phyloP scores from a whole-genome alignment of 2,888 invertebrate species.

The Chalcosyrphus nemorum region DNA sequence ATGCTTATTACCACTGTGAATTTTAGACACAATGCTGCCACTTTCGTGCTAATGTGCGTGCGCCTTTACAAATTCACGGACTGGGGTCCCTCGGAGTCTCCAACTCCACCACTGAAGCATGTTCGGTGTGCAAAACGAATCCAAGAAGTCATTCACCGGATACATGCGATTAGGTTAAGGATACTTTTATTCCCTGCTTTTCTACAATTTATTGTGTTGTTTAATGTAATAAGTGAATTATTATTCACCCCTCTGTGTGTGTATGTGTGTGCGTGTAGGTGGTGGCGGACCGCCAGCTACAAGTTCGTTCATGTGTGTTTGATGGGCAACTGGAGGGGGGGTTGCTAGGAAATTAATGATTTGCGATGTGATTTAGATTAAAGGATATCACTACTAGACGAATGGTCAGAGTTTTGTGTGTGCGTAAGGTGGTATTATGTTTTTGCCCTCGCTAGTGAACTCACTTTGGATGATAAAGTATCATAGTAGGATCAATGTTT shows the following conservation, averaged over 20 bases:
- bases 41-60: conserved; percentile 69
- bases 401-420: conserved; percentile 37
- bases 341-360: conserved; percentile 58
- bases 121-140: conserved; percentile 51
- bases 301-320: conserved; percentile 30
- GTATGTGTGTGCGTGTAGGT: background rate
- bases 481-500: conserved; percentile 57
- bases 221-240: conserved; percentile 72
- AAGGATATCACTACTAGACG: conserved; percentile 49
- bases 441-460: background rate
- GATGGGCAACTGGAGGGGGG: background rate
- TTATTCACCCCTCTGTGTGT: conserved; percentile 60
- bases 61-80: conserved; percentile 35
- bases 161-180: conserved; percentile 80
- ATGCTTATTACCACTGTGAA: conserved; percentile 72
- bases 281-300: background rate
- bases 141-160: conserved; percentile 79
- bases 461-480: conserved; percentile 41
- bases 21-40: conserved; percentile 60
- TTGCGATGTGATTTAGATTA: conserved; percentile 71
- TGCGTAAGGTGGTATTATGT: background rate
- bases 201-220: conserved; percentile 72
- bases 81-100: too few species aligned
- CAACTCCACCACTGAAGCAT: background rate
- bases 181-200: conserved; percentile 70